A percentile compares a stretch with the other conserved stretches of the same genome.
These are phyloP conservation scores for Drosophila vallismaia DNA, from an alignment of 2,888 invertebrate species.

Conservation along the genomic window DNA sequence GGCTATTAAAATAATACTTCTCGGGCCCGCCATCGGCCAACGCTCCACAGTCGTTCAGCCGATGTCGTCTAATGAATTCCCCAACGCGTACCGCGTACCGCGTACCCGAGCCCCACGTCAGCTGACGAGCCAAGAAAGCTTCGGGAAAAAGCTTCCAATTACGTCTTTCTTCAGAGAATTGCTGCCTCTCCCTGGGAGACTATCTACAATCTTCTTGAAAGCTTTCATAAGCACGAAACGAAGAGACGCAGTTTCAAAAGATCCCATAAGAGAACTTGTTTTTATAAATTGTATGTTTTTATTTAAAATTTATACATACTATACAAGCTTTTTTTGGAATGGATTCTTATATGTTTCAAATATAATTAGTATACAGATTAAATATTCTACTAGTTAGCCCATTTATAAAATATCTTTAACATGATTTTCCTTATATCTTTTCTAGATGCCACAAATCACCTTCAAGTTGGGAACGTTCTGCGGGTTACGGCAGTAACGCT, in stretches of 20 bases:
- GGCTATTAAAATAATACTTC: constrained; percentile 8
- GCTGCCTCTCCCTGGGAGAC: neutral
- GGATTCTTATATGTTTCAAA: too few species aligned
- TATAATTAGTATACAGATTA: too few species aligned
- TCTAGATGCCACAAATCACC: constrained; percentile 63
- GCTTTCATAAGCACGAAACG: neutral
- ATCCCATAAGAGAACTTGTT: neutral
- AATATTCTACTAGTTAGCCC: neutral
- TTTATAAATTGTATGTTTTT: neutral
- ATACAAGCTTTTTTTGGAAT: neutral
- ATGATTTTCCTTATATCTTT: neutral
- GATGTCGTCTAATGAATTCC: constrained; percentile 31
- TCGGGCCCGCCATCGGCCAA: constrained; percentile 6
- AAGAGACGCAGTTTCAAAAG: neutral
- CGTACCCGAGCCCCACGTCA: constrained; percentile 9
- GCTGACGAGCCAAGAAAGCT: neutral
- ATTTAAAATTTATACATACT: too few species aligned
- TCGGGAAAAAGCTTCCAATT: constrained; percentile 12
- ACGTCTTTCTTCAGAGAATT: neutral
- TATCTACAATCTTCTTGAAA: neutral
- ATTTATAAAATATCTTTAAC: neutral
- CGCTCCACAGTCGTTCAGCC: constrained; percentile 26
- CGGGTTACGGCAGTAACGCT: constrained; percentile 65
- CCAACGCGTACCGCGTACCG: neutral
- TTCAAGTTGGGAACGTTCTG: constrained; percentile 76